A percentile compares a stretch with the other conserved stretches of the same genome.
Conservation (phyloP, 2,797 vertebrate species). For the Hypotaenidia okinawae region DNA sequence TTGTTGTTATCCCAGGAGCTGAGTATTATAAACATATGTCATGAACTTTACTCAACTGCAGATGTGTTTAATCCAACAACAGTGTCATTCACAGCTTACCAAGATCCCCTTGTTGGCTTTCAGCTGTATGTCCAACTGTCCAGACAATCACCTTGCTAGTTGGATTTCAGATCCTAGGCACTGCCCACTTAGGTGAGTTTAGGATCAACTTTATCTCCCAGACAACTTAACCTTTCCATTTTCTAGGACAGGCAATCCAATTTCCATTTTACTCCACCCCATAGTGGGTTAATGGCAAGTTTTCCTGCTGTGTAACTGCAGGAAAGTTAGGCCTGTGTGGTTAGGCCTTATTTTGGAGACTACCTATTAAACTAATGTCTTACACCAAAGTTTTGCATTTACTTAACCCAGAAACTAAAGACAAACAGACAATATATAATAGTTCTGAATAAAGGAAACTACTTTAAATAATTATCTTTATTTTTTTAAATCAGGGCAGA, state of each 20-base stretch:
- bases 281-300: background rate
- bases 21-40: background rate
- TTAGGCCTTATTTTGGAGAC: background rate
- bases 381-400: background rate
- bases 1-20: background rate
- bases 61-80: background rate
- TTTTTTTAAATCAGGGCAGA: background rate
- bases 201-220: slow-evolving; percentile 6
- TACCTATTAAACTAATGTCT: background rate
- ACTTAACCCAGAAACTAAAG: background rate
- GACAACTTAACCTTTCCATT: slow-evolving; percentile 30
- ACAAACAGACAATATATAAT: background rate
- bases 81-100: background rate
- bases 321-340: background rate
- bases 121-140: background rate
- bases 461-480: background rate
- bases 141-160: background rate
- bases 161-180: background rate
- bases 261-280: background rate
- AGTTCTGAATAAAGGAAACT: background rate
- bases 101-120: background rate
- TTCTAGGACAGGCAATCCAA: background rate
- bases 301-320: background rate
- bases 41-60: background rate
- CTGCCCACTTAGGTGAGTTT: slow-evolving; percentile 7